These are phyloP conservation scores for Aegithalos caudatus DNA, from an alignment of 2,113 vertebrate species.

Conservation along the genomic window DNA sequence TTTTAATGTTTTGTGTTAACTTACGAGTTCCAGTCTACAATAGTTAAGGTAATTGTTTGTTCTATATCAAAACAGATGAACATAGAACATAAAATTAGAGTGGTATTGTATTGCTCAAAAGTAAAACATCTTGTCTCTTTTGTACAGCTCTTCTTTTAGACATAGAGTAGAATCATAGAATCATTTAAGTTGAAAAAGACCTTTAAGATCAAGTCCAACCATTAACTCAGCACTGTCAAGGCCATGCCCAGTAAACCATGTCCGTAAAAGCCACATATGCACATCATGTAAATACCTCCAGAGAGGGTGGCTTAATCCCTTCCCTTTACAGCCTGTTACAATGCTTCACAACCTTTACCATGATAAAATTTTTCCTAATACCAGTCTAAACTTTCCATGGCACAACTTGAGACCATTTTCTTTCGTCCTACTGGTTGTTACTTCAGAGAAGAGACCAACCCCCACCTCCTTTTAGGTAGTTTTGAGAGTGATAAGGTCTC, in stretches of 20 bases:
- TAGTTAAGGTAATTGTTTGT: neutral
- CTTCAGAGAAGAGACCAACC: fast-evolving
- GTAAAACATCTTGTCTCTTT: neutral
- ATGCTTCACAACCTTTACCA: neutral
- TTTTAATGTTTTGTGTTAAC: neutral
- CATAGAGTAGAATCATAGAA: neutral
- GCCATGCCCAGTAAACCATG: neutral
- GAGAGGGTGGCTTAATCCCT: neutral
- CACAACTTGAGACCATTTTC: neutral
- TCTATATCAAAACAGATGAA: neutral
- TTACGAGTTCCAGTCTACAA: fast-evolving
- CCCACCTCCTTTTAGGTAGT: neutral
- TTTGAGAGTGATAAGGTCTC: neutral
- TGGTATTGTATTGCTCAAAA: neutral
- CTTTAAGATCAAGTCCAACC: neutral
- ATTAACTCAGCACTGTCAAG: neutral
- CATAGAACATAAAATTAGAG: neutral
- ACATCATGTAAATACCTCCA: neutral
- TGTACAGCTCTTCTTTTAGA: neutral
- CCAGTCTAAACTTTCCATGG: neutral
- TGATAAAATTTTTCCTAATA: neutral
- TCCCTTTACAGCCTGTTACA: neutral
- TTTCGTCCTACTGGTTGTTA: neutral
- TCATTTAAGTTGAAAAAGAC: neutral
- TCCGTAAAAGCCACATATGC: neutral